Evolutionary conservation across 2,888 invertebrate genomes (phyloP).

Genomic region (Agonopterix heracliana): DNA sequence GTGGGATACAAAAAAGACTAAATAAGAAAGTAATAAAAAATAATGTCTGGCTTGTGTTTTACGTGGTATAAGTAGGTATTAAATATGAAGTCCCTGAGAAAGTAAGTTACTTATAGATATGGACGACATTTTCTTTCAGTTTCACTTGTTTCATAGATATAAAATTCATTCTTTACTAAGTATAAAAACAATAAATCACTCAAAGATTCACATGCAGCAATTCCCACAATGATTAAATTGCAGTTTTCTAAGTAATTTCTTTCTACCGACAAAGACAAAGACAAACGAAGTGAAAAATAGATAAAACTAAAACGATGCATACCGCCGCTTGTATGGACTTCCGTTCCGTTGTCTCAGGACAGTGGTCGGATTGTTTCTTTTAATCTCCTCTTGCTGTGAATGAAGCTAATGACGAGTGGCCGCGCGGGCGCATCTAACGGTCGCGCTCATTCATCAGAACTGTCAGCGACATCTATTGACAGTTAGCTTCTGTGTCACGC

Average conservation of each 20-base stretch:
- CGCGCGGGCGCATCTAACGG: slow-evolving; percentile 50
- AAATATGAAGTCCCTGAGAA: too few species aligned
- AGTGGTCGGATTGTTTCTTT: slow-evolving; percentile 62
- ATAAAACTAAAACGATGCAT: slow-evolving; percentile 38
- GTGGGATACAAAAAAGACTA: too few species aligned
- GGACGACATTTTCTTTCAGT: too few species aligned
- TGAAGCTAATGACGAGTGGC: slow-evolving; percentile 54
- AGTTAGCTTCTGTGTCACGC: slow-evolving; percentile 60
- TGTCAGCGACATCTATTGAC: slow-evolving; percentile 73
- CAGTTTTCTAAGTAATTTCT: slow-evolving; percentile 11
- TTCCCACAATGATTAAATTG: slow-evolving; percentile 9
- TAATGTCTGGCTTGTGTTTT: too few species aligned
- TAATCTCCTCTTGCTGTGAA: slow-evolving; percentile 53
- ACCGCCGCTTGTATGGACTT: slow-evolving; percentile 52
- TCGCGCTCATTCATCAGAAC: slow-evolving; percentile 67
- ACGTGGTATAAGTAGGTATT: too few species aligned
- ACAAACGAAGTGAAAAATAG: slow-evolving; percentile 8
- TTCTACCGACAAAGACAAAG: slow-evolving; percentile 11
- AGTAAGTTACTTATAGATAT: too few species aligned
- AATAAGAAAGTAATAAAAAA: too few species aligned
- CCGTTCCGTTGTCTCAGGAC: slow-evolving; percentile 52
- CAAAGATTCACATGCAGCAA: not conserved
- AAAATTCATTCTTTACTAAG: too few species aligned
- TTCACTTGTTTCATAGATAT: too few species aligned
- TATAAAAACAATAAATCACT: too few species aligned